Percentiles rank a stretch among this genome's conserved stretches.
Evolutionary conservation across 2,113 vertebrate species (phyloP).

Genomic region (Amblyopsis rosae): DNA sequence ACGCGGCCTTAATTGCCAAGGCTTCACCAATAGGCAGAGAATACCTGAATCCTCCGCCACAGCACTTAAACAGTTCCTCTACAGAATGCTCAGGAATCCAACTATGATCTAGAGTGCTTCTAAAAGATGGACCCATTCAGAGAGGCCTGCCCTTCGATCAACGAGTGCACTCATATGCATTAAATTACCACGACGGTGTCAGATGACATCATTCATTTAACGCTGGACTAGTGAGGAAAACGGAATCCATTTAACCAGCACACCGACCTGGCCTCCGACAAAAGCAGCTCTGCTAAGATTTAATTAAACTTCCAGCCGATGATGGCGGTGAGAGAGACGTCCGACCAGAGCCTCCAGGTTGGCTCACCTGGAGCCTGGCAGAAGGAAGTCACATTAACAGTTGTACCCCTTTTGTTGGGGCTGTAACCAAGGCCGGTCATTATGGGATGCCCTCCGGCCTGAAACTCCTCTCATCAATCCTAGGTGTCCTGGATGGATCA

Average conservation of each 20-base stretch:
- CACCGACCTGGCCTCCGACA: slow-evolving; percentile 16
- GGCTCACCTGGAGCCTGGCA: slow-evolving; percentile 21
- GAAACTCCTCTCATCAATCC: slow-evolving; percentile 11
- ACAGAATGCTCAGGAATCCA: slow-evolving; percentile 41
- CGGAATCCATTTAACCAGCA: slow-evolving; percentile 39
- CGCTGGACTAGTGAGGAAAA: slow-evolving; percentile 1
- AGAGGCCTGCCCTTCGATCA: slow-evolving; percentile 36
- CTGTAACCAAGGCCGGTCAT: slow-evolving; percentile 6
- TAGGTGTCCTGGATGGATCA: slow-evolving; percentile 18
- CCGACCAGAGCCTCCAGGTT: slow-evolving; percentile 37
- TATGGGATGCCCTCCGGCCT: slow-evolving; percentile 22
- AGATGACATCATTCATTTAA: slow-evolving; percentile 16
- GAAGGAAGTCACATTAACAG: slow-evolving; percentile 32
- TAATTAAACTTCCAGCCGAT: slow-evolving; percentile 29
- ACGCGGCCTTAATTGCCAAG: too few relatives aligned
- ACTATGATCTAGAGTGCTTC: background rate
- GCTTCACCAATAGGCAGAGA: too few relatives aligned
- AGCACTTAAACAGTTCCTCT: slow-evolving; percentile 36
- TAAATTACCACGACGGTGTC: background rate
- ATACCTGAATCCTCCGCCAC: slow-evolving; percentile 23
- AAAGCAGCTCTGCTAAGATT: slow-evolving; percentile 21
- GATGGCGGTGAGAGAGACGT: slow-evolving; percentile 19
- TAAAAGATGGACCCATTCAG: slow-evolving; percentile 9
- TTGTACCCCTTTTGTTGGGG: slow-evolving; percentile 35
- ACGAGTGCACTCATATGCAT: background rate